phyloP scores from a whole-genome alignment of 2,113 vertebrate genomes.

The Mormyrus lacerda region DNA sequence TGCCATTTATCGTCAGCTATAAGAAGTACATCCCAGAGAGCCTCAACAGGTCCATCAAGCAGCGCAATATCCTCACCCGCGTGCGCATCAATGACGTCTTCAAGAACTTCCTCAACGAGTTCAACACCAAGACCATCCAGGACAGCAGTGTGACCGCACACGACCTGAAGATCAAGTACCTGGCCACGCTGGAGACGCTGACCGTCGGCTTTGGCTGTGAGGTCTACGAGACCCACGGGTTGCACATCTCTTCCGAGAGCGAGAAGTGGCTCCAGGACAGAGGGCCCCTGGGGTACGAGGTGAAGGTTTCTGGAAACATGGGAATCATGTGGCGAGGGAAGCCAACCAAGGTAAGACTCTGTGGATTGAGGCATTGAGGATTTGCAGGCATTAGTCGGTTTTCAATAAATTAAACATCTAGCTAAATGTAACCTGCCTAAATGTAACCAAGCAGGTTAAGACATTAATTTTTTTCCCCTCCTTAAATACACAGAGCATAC shows the following conservation, averaged over 20 bases:
- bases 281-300: constrained; percentile 56
- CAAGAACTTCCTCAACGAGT: constrained; percentile 92
- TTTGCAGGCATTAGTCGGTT: background rate
- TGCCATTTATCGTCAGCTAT: constrained; percentile 60
- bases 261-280: constrained; percentile 50
- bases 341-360: constrained; percentile 56
- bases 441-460: too few species aligned
- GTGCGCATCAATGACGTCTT: constrained; percentile 94
- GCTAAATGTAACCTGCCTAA: background rate
- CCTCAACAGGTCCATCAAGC: constrained; percentile 81
- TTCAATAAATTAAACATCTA: background rate
- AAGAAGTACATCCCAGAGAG: constrained; percentile 87
- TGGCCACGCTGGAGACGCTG: constrained; percentile 87
- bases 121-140: constrained; percentile 83
- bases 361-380: background rate
- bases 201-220: constrained; percentile 79
- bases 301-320: constrained; percentile 76
- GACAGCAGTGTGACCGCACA: constrained; percentile 80
- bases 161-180: constrained; percentile 92
- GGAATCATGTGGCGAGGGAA: constrained; percentile 87
- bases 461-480: background rate
- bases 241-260: constrained; percentile 73
- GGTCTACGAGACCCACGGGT: constrained; percentile 59
- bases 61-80: constrained; percentile 86
- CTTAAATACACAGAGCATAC: constrained; percentile 48